Base-by-base conservation (phyloP, 2,888 invertebrate genomes). In the Eupithecia abbreviata region DNA sequence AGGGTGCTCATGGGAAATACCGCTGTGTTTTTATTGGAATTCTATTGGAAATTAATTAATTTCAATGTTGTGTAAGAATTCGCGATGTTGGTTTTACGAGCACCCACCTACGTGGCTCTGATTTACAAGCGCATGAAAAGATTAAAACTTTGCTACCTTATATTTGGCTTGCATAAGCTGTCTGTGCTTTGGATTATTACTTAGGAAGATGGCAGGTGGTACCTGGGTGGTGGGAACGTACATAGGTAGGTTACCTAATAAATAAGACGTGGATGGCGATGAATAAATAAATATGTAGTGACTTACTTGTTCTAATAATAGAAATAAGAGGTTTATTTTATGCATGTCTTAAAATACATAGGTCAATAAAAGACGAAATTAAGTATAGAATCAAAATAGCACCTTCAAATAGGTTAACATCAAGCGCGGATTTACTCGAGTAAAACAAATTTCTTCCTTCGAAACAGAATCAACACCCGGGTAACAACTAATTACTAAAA, bases 1-100 rank as follows among this genome's bases (percentile, higher is more conserved):
- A 83, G 82, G 83, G 83, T 80, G 83, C 83, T 88, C 86, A 88
- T 87, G 84, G 79, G 84, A 85, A 87, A 88, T 87, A 85, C 84
- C 85, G 74, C 66, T 70, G 79, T 86, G 83, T 83, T 86, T 86
- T 84, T 87, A 85, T 85, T 84, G 82, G 84, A 82, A 83, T 82
- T 79, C 79, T 75, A 80, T 81, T 77, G 80, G 81, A 82, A 80
- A 81, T 79, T 80, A 82, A 81, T 82, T 81, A 77, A 81, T 75
- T 77, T 77, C 70, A 47, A 55, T 72, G 73, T 72, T 77, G 76
- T 42, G 75, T 77, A 67, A 72, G 75, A 72, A 71, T 75, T 58
- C 73, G 49, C 51, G 13, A 66, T 73, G 47, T 72, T 75, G 75
- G 66, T 73, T 75, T 75, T 77, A 67, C 74, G 69, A 77, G 65